Percentiles rank a stretch among this genome's conserved stretches.
Evolutionary conservation across 2,113 vertebrate genomes (phyloP).

Genomic region (Sarotherodon lohbergeri): DNA sequence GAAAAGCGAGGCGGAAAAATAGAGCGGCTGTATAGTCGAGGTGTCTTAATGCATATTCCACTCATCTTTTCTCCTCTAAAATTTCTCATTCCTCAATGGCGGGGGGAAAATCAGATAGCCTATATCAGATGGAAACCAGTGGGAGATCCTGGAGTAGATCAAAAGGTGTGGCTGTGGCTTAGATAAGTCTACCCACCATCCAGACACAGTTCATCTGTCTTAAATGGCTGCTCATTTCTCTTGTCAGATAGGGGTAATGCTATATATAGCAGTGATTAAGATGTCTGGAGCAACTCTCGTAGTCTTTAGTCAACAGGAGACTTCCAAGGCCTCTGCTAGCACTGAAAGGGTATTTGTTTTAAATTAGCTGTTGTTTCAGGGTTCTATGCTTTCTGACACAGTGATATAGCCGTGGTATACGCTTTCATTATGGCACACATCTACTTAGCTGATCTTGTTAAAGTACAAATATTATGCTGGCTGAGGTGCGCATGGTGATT

Average conservation of each 20-base stretch:
- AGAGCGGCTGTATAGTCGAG: slow-evolving; percentile 40
- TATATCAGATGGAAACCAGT: slow-evolving; percentile 61
- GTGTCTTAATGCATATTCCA: slow-evolving; percentile 69
- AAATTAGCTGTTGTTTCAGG: slow-evolving; percentile 16
- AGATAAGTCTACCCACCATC: slow-evolving; percentile 63
- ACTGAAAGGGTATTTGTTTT: slow-evolving; percentile 35
- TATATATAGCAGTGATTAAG: slow-evolving; percentile 67
- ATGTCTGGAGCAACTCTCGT: slow-evolving; percentile 38
- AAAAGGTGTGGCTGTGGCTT: slow-evolving; percentile 66
- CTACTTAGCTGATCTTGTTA: slow-evolving; percentile 8
- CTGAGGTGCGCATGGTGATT: neutral
- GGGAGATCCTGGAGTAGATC: slow-evolving; percentile 63
- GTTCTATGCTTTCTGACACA: neutral
- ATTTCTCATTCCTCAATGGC: slow-evolving; percentile 49
- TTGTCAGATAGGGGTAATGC: slow-evolving; percentile 57
- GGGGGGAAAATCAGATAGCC: slow-evolving; percentile 58
- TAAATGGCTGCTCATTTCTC: slow-evolving; percentile 70
- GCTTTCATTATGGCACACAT: slow-evolving; percentile 8
- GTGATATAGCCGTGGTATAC: neutral
- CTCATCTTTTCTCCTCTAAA: slow-evolving; percentile 53
- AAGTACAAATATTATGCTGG: slow-evolving; percentile 1
- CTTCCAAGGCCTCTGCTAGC: slow-evolving; percentile 24
- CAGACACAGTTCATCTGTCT: slow-evolving; percentile 71
- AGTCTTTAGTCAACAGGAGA: slow-evolving; percentile 39
- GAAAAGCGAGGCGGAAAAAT: slow-evolving; percentile 32